These are phyloP conservation scores for Labroides dimidiatus DNA, from an alignment of 2,797 vertebrate genomes.

Conservation along the genomic window DNA sequence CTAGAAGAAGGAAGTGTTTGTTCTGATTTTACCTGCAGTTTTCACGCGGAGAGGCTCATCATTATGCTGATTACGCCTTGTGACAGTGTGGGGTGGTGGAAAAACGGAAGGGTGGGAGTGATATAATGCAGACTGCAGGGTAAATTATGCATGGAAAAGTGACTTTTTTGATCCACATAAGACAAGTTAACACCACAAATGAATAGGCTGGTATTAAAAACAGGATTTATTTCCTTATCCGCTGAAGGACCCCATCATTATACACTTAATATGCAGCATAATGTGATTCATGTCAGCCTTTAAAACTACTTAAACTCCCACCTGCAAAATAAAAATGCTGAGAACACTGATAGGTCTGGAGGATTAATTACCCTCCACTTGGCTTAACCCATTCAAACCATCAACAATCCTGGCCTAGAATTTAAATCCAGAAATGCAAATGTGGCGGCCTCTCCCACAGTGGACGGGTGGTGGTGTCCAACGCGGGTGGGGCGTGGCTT, in stretches of 20 bases:
- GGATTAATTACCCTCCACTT: conserved; percentile 47
- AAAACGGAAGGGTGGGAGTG: background rate
- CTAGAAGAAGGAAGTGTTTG: conserved; percentile 15
- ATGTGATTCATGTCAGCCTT: conserved; percentile 7
- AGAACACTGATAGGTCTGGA: conserved; percentile 12
- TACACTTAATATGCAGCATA: conserved; percentile 9
- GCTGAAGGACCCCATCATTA: conserved; percentile 15
- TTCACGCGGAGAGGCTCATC: conserved; percentile 55
- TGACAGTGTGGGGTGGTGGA: conserved; percentile 5
- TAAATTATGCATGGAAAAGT: conserved; percentile 53
- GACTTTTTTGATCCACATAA: conserved; percentile 47
- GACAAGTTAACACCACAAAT: conserved; percentile 47
- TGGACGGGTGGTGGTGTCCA: conserved; percentile 17
- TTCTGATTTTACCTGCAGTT: conserved; percentile 50
- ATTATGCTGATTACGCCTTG: conserved; percentile 59
- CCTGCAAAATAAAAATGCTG: conserved; percentile 15
- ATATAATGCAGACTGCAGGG: conserved; percentile 28
- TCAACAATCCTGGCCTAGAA: conserved; percentile 35
- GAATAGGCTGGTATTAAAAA: conserved; percentile 21
- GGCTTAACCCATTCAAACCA: conserved; percentile 49
- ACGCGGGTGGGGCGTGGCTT: conserved; percentile 65
- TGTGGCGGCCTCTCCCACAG: conserved; percentile 17
- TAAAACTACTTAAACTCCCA: conserved; percentile 23
- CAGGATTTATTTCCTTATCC: background rate
- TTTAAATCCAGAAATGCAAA: conserved; percentile 57